Evolutionary conservation across 2,113 vertebrate species (phyloP), one percentile per base, ranked within the genome.

Genomic region (Indicator maculatus): DNA sequence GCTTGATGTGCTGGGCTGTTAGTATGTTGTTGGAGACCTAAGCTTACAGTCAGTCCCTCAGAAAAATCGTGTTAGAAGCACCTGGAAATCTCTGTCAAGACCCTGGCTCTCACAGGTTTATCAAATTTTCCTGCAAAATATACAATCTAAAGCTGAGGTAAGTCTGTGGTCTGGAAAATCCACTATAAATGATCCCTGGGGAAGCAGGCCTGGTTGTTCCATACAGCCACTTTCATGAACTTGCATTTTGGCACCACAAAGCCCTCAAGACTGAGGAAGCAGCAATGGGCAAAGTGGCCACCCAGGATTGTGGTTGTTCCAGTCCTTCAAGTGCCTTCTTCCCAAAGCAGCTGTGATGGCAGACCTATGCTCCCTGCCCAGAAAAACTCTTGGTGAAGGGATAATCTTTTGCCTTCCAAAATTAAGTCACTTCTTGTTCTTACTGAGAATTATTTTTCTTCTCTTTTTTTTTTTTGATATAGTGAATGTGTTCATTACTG

Each of bases 121-220:
- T 71, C 81, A 64, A 13, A 56, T 89, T 87, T 77, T 83, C 63
- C 74, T 91, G 67, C 31, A 66, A 39, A 83, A 71, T 39, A 38
- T 56, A 56, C 63, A 52, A 1, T 27, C 64, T 47, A 67, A 85
- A 76, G 36, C 67, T 65, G 67, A 74, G 30, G 56, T 79, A 70
- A 56, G 24, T 14, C 63, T 86, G 61, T 69, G 55, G 14, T 50
- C n/a, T 69, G 41, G 63, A 79, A 93, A 83, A 21, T 4, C 5
- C 27, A 7, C 28, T 21, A 8, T 20, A 56, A 70, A 27, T 76
- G 81, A 79, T 38, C 7, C 59, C 55, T 8, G 16, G 11, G 44
- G 45, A 69, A 30, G 8, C 53, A 82, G 33, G 28, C 26, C 61
- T 88, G 27, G 5, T 30, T 86, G 66, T 38, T 75, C 65, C 1